Evolutionary conservation across 2,113 vertebrate species (phyloP).

Genomic region (Chamaea fasciata): DNA sequence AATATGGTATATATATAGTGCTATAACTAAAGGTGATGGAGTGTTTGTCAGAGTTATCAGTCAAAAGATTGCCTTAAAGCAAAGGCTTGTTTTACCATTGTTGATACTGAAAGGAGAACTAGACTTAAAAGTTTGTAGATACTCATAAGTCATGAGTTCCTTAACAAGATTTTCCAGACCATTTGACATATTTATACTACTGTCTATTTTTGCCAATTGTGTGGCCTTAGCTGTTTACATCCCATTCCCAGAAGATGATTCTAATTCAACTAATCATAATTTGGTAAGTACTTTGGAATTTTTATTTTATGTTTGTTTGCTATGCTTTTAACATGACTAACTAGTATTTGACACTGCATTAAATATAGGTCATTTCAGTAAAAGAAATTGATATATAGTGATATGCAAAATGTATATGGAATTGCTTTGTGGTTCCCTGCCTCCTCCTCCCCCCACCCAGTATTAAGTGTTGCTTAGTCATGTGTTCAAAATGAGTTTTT

Average conservation of each 20-base stretch:
- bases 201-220: conserved; percentile 99
- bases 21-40: neutral
- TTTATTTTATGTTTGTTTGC: neutral
- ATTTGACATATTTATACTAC: conserved; percentile 99
- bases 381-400: neutral
- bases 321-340: neutral
- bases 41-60: neutral
- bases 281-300: conserved; percentile 85
- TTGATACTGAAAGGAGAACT: neutral
- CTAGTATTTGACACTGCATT: neutral
- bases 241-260: conserved; percentile 98
- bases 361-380: neutral
- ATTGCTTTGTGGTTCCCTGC: neutral
- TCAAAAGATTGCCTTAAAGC: conserved; percentile 9
- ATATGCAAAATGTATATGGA: neutral
- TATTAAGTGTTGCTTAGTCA: neutral
- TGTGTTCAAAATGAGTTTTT: neutral
- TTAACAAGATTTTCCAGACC: conserved; percentile 88
- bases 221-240: conserved; percentile 99
- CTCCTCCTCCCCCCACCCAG: no score
- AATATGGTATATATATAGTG: neutral
- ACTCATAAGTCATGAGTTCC: conserved; percentile 59
- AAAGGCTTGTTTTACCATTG: neutral
- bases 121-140: neutral
- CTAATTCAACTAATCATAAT: conserved; percentile 98